Evolutionary conservation across 2,797 vertebrate genomes (phyloP).

Genomic region (Masticophis lateralis): DNA sequence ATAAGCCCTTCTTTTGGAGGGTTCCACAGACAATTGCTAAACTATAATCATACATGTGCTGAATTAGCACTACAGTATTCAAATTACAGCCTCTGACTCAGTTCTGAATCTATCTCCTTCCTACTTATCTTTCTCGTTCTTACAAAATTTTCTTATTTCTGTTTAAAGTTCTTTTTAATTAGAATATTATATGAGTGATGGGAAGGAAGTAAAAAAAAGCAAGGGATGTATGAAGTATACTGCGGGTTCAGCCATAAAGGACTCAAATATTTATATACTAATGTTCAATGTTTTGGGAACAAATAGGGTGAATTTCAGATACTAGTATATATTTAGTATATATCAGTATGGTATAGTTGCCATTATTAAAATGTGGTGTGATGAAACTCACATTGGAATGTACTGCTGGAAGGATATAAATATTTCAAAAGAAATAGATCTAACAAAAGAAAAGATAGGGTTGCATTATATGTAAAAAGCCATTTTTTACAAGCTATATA

Average conservation of each 20-base stretch:
- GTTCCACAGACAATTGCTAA: background rate
- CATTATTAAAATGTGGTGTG: background rate
- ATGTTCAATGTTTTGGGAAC: background rate
- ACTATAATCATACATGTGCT: background rate
- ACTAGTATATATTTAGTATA: background rate
- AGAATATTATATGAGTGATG: background rate
- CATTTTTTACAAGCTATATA: background rate
- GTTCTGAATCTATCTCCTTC: background rate
- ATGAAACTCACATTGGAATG: background rate
- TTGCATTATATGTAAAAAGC: background rate
- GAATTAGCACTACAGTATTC: background rate
- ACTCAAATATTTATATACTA: background rate
- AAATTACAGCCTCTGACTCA: background rate
- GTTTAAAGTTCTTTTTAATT: background rate
- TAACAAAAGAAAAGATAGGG: background rate
- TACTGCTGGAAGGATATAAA: background rate
- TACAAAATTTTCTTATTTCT: background rate
- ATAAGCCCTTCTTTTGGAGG: background rate
- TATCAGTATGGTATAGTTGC: background rate
- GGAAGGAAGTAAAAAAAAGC: background rate
- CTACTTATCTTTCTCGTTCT: background rate
- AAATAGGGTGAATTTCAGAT: background rate
- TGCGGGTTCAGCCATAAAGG: background rate
- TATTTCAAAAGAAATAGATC: background rate
- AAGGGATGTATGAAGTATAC: background rate